A percentile compares a stretch with the other conserved stretches of the same genome.
Conservation (phyloP, 1,140 invertebrate species). For the Antheraea pernyi region DNA sequence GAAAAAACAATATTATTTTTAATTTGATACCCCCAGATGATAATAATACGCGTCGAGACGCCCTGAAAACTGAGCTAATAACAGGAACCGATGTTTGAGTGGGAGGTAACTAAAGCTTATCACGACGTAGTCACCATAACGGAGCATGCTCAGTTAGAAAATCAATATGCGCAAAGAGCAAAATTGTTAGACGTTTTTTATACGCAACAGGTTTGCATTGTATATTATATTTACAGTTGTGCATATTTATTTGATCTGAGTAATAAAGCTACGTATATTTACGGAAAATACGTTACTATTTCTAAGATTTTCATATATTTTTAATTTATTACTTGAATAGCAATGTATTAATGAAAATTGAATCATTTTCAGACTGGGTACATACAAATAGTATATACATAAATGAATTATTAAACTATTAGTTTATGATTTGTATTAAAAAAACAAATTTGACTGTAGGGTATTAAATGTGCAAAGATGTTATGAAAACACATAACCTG, state of each 20-base stretch:
- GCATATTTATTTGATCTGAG: background rate
- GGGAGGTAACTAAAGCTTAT: constrained; percentile 26
- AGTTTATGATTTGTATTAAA: too few relatives aligned
- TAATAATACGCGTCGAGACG: background rate
- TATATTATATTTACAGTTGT: background rate
- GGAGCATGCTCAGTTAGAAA: constrained; percentile 37
- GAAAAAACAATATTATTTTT: background rate
- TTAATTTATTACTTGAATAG: too few relatives aligned
- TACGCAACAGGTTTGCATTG: constrained; percentile 24
- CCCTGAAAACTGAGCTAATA: constrained; percentile 17
- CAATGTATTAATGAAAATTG: too few relatives aligned
- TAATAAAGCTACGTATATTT: too few relatives aligned
- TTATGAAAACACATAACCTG: too few relatives aligned
- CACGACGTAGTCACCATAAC: constrained; percentile 22
- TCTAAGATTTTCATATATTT: too few relatives aligned
- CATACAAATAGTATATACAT: too few relatives aligned
- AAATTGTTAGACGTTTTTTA: constrained; percentile 8
- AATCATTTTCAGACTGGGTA: too few relatives aligned
- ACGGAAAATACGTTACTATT: too few relatives aligned
- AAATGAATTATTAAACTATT: too few relatives aligned
- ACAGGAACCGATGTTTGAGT: constrained; percentile 18
- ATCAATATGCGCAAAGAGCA: constrained; percentile 26
- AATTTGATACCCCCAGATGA: background rate
- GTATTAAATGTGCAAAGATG: too few relatives aligned
- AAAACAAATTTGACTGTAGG: too few relatives aligned